Evolutionary conservation across 23 tunicate species (phyloP), one percentile per base, ranked within the genome.

Genomic region (Styela plicata): DNA sequence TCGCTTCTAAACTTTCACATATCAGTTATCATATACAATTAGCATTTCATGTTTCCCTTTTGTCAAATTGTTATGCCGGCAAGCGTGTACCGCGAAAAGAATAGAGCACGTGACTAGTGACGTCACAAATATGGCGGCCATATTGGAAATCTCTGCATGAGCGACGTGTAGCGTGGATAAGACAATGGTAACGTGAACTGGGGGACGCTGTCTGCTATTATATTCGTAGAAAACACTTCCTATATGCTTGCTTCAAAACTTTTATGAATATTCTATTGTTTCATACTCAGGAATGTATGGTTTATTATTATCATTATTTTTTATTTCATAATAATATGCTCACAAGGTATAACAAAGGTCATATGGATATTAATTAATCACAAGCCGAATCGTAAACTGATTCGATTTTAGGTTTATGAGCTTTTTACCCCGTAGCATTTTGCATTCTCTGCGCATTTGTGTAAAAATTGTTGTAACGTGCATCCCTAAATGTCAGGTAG

Each of bases 131-230:
- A 71, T 71, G 57, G 57, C 57, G 57, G 57, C 57, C 57, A 44
- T 44, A 36, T 18, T 71, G 13, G 36, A 20, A 71, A 71, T 71
- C 77, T 71, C 77, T 33, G 77, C 77, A 71, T 71, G 77, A 36
- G 77, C 77, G 29, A 33, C 20, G 34, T 71, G 77, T 27, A 71
- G 77, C 77, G 29, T 28, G 34, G 17, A 34, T 21, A 71, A 71
- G 16, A 71, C 77, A 71, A 71, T 71, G 17, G 77, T 71, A 71
- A 71, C 35, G 34, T 26, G 34, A 28, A 28, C 77, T 34, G 77
- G 34, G 77, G 77, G 77, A 71, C 77, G 77, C 77, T 33, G 29
- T 71, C 77, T 3, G 3, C 77, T 71, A 71, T 71, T 71, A 71
- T 71, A 27, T 17, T 44, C 5, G 3, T 18, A 71, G 77, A 34